Base-by-base conservation (phyloP, 2,113 vertebrate genomes). In the Ploceus nigricollis region DNA sequence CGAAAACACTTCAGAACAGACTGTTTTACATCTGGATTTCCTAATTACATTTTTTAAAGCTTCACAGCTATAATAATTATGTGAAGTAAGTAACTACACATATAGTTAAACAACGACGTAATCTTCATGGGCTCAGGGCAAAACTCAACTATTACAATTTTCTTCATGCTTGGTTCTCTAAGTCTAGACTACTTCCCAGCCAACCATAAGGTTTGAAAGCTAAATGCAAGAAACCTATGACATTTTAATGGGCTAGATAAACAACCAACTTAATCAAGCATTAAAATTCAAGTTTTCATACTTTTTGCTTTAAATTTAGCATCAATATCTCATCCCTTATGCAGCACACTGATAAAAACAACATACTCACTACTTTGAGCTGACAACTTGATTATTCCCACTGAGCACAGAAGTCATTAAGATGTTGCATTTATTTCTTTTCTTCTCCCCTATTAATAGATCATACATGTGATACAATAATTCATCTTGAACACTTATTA, bases 361-460 rank as follows among this genome's bases (percentile, higher is more conserved):
- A 82, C 48, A 82, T 31, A 82, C 33, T 78, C 51, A 31, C 58
- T 93, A 60, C 81, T 82, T n/a, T 31, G 42, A 87, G 93, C 80
- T 95, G 95, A 85, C 93, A 93, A 47, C 61, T 90, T 69, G 58
- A 94, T 91, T 93, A 95, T 87, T 95, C 94, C 85, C 87, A 89
- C 66, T 50, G 75, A 91, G 81, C 14, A 63, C 13, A 30, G 63
- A 89, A 94, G 54, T 72, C 78, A 89, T 93, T 82, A 90, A 65
- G 54, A 88, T 11, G 57, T 72, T 87, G 61, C 70, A 51, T 48
- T 95, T 68, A 24, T 73, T 91, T 84, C 75, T 94, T 90, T 92
- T 92, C 65, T 95, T 83, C 82, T 87, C n/a, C 22, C 23, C 51
- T 96, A 93, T 81, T 93, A 90, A 94, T 51, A 95, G 80, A 92